A percentile compares a stretch with the other conserved stretches of the same genome.
phyloP scores from a whole-genome alignment of 2,797 vertebrate species.

The Halcyon badia region DNA sequence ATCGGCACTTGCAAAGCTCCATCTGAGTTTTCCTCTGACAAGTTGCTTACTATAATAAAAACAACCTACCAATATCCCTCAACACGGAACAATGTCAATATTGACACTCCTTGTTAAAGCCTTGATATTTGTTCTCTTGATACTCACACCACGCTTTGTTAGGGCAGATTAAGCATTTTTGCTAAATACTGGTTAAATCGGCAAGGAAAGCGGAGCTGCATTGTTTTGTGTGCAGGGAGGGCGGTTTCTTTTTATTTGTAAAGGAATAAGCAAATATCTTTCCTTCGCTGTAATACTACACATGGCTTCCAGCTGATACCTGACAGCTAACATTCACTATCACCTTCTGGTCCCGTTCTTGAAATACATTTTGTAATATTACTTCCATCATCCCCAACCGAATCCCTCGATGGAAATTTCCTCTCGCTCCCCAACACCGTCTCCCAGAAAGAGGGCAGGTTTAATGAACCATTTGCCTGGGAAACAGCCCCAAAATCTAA shows the following conservation, averaged over 20 bases:
- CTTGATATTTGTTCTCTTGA: conserved; percentile 69
- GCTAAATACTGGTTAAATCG: conserved; percentile 48
- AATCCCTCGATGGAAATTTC: background rate
- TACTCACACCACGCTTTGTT: conserved; percentile 2
- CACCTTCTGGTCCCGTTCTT: background rate
- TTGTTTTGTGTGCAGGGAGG: background rate
- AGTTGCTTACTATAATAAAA: conserved; percentile 75
- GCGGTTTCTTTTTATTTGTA: background rate
- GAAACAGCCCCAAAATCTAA: conserved; percentile 12
- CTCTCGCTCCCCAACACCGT: background rate
- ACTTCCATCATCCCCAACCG: background rate
- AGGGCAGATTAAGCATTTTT: conserved; percentile 59
- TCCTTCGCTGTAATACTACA: background rate
- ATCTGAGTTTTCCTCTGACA: conserved; percentile 66
- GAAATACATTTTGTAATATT: background rate
- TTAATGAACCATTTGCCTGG: conserved; percentile 7
- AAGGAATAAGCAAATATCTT: background rate
- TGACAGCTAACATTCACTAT: background rate
- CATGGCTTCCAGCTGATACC: background rate
- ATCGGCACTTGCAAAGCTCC: conserved; percentile 56
- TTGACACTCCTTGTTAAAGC: conserved; percentile 67
- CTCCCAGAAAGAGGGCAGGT: background rate
- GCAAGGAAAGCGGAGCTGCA: background rate
- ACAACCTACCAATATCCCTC: conserved; percentile 66
- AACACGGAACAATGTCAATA: conserved; percentile 64